Evolutionary conservation across 53 echinoderm and acorn worm species (phyloP), one percentile per base, ranked within the genome.

Genomic region (Henricia sp.): DNA sequence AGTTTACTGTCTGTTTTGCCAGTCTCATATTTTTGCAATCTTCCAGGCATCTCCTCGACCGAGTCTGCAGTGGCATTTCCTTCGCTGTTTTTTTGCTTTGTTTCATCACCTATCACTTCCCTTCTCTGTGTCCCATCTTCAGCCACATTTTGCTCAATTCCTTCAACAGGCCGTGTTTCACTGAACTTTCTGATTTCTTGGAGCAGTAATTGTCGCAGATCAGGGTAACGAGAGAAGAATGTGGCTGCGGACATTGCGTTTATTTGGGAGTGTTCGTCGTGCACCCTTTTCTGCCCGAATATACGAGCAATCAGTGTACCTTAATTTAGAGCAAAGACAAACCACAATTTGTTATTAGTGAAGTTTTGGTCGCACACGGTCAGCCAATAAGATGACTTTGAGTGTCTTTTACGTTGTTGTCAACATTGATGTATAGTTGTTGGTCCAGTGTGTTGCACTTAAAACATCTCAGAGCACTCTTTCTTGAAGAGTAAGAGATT

Each of bases 251-350:
- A 92, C 64, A 92, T 83, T 14, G 92, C 59, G 71, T 97, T 97
- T 68, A 94, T 66, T 20, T 92, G 88, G 0, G 99, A 97, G 75
- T 97, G 99, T 33, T 99, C 94, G 44, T 95, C 99, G 43, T 92
- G 90, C 26, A 94, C 94, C 53, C 80, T 88, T 82, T 99, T 94
- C 84, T 99, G 99, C 30, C 99, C 99, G 84, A 99, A 92, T 35
- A 99, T 94, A 14, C 94, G 85, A 19, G 84, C 83, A 34, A 95
- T 86, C 43, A 99, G 82, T 21, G 92, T 62, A 25, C 99, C 99
- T 94, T 72, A 34, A 67, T 25, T 30, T 26, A n/a, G 54, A 67
- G 19, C 25, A 69, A 0, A 52, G 0, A 0, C 12, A 52, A 28
- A n/a, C n/a, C n/a, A n/a, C n/a, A n/a, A n/a, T n/a, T n/a, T n/a